These are phyloP conservation scores for Pogonognathellus flavescens DNA, from an alignment of 1,140 invertebrate species.

Conservation along the genomic window DNA sequence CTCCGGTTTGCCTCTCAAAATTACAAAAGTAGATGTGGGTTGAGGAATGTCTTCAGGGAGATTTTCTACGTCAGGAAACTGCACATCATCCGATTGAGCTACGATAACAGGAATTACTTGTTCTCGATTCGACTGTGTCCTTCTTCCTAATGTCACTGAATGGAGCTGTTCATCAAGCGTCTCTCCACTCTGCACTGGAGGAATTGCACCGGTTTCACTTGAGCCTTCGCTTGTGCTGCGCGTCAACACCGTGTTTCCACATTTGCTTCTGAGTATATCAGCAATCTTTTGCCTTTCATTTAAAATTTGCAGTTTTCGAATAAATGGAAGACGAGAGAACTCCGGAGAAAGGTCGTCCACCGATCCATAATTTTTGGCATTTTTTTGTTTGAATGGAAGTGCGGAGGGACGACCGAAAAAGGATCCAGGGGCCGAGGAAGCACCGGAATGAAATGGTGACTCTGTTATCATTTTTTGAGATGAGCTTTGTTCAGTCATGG, in stretches of 20 bases:
- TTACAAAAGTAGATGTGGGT: neutral
- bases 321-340: slow-evolving; percentile 87
- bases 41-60: too few species aligned
- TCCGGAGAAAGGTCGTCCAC: slow-evolving; percentile 90
- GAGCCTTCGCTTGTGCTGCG: slow-evolving; percentile 83
- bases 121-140: slow-evolving; percentile 62
- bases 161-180: slow-evolving; percentile 49
- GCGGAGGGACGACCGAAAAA: slow-evolving; percentile 58
- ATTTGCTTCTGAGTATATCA: slow-evolving; percentile 78
- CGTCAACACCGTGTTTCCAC: slow-evolving; percentile 73
- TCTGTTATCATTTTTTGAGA: neutral
- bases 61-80: neutral
- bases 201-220: slow-evolving; percentile 72
- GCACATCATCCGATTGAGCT: neutral
- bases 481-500: slow-evolving; percentile 64
- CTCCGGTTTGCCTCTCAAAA: neutral
- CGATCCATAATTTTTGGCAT: slow-evolving; percentile 76
- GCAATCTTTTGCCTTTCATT: slow-evolving; percentile 89
- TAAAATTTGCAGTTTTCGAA: slow-evolving; percentile 88
- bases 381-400: slow-evolving; percentile 61
- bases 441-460: neutral
- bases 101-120: slow-evolving; percentile 2
- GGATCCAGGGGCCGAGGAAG: slow-evolving; percentile 11
- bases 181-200: neutral
- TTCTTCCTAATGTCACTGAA: slow-evolving; percentile 52